Conservation (phyloP, 2,113 vertebrate genomes). For the Aphelocoma coerulescens region DNA sequence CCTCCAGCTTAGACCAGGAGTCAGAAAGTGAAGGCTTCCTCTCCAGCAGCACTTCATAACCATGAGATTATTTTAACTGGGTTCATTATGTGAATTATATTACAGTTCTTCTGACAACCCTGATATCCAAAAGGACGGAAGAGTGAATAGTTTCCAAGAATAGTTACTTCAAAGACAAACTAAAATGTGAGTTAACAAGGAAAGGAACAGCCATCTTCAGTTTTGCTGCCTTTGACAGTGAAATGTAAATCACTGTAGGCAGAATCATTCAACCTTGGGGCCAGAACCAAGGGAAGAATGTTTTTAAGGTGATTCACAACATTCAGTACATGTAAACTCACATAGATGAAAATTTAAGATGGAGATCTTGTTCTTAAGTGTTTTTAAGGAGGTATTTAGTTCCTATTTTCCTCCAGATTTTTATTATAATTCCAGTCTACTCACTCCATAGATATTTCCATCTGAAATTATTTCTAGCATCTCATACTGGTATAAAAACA, state of each 20-base stretch:
- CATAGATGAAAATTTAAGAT: background rate
- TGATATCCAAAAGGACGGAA: background rate
- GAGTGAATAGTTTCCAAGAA: background rate
- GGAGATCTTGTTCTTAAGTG: background rate
- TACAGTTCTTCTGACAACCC: background rate
- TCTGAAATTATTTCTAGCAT: background rate
- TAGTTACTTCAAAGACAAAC: background rate
- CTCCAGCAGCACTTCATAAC: background rate
- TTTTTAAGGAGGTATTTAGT: background rate
- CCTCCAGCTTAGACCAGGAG: rapidly evolving
- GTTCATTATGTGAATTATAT: background rate
- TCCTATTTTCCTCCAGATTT: background rate
- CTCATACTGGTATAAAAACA: background rate
- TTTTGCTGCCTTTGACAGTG: background rate
- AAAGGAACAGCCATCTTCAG: background rate
- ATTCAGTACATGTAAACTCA: background rate
- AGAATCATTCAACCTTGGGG: background rate
- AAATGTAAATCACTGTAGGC: background rate
- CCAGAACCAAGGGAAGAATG: background rate
- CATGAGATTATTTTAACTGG: background rate
- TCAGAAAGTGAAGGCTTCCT: background rate
- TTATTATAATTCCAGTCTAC: background rate
- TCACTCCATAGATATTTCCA: background rate
- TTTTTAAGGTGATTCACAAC: background rate
- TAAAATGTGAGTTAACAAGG: background rate